phyloP scores from a whole-genome alignment of 2,888 invertebrate genomes.

The Dryadula phaetusa region DNA sequence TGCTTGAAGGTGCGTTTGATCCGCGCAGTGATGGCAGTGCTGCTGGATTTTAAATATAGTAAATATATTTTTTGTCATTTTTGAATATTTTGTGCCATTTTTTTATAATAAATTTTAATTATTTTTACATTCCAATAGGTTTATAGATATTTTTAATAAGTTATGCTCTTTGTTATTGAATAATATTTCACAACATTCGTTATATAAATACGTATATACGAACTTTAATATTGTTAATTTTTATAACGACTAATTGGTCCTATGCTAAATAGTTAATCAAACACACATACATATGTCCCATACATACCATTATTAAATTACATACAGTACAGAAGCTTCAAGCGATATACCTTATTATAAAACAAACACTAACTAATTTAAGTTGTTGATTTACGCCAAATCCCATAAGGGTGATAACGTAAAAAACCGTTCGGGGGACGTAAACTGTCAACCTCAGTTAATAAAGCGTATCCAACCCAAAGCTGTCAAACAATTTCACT shows the following conservation, averaged over 20 bases:
- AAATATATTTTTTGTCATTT: background rate
- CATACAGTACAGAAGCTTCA: no score
- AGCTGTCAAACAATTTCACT: constrained; percentile 63
- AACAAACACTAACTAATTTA: constrained; percentile 30
- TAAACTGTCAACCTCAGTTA: constrained; percentile 43
- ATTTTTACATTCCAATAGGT: background rate
- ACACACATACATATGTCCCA: no score
- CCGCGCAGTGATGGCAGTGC: constrained; percentile 71
- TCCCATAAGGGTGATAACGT: constrained; percentile 32
- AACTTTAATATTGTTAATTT: background rate
- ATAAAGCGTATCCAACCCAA: constrained; percentile 50
- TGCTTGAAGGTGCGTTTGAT: constrained; percentile 74
- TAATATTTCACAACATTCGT: background rate
- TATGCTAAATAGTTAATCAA: no score
- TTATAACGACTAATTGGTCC: no score
- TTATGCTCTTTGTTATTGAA: no score
- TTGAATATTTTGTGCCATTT: background rate
- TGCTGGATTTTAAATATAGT: constrained; percentile 61
- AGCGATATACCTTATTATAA: background rate
- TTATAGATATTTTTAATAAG: no score
- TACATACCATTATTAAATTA: no score
- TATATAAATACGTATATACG: background rate
- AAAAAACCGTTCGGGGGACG: constrained; percentile 37
- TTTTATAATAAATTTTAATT: background rate
- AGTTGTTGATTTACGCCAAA: constrained; percentile 28